Evolutionary conservation across 2,113 vertebrate species (phyloP).

Genomic region (Lagopus leucura): DNA sequence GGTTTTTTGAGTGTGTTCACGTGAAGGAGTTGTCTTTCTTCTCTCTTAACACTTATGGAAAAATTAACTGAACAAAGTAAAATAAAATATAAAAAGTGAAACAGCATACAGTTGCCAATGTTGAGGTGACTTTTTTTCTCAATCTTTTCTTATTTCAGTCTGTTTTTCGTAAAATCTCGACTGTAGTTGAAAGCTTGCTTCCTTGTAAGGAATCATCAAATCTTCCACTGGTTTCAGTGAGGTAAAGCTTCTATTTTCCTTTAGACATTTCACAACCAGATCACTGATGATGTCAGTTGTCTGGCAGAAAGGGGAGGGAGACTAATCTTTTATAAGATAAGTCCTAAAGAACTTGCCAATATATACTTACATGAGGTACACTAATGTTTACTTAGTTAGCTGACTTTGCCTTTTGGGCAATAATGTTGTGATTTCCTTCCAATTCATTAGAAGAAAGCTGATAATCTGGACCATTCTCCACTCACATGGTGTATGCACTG

Average conservation of each 20-base stretch:
- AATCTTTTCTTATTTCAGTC: background rate
- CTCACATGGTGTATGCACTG: accelerated
- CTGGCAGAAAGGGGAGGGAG: background rate
- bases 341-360: background rate
- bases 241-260: background rate
- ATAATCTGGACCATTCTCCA: background rate
- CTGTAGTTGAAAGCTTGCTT: background rate
- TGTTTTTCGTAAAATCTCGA: background rate
- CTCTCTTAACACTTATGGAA: background rate
- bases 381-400: background rate
- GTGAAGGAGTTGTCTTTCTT: background rate
- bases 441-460: background rate
- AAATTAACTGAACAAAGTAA: background rate
- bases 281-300: background rate
- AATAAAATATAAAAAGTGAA: background rate
- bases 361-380: background rate
- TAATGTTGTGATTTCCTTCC: background rate
- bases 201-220: background rate
- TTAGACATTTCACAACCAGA: background rate
- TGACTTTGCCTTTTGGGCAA: background rate
- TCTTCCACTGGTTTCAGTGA: background rate
- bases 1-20: background rate
- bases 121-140: background rate
- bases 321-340: accelerated
- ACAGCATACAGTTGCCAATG: background rate